phyloP scores from a whole-genome alignment of 2,797 vertebrate genomes.

The Falco columbarius region DNA sequence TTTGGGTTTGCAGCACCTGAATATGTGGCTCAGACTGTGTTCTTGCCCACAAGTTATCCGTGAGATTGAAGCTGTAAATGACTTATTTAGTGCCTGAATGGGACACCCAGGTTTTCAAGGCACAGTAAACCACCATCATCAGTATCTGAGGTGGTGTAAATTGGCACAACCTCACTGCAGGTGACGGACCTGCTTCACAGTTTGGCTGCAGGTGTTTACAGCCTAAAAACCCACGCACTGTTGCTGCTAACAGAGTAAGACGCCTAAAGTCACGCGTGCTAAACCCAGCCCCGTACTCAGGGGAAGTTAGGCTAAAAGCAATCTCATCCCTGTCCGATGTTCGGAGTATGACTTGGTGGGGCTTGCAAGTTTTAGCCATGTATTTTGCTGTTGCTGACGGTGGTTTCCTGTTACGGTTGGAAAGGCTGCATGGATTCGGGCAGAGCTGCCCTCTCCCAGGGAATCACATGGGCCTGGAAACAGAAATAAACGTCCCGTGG shows the following conservation, averaged over 20 bases:
- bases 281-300: background rate
- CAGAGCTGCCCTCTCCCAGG: background rate
- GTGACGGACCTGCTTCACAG: accelerated
- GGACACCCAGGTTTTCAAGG: background rate
- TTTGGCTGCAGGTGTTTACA: background rate
- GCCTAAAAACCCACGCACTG: background rate
- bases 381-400: background rate
- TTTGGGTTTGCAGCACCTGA: background rate
- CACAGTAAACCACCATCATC: background rate
- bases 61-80: background rate
- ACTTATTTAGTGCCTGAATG: background rate
- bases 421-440: background rate
- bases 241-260: background rate
- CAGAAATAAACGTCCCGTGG: background rate
- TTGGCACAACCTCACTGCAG: background rate
- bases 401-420: background rate
- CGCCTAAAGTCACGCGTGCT: accelerated
- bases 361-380: background rate
- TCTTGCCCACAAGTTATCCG: background rate
- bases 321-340: background rate
- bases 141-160: background rate
- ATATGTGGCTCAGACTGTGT: background rate
- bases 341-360: background rate
- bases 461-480: background rate
- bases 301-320: background rate